Base-by-base conservation (phyloP, 2,113 vertebrate genomes). In the Tyto alba region DNA sequence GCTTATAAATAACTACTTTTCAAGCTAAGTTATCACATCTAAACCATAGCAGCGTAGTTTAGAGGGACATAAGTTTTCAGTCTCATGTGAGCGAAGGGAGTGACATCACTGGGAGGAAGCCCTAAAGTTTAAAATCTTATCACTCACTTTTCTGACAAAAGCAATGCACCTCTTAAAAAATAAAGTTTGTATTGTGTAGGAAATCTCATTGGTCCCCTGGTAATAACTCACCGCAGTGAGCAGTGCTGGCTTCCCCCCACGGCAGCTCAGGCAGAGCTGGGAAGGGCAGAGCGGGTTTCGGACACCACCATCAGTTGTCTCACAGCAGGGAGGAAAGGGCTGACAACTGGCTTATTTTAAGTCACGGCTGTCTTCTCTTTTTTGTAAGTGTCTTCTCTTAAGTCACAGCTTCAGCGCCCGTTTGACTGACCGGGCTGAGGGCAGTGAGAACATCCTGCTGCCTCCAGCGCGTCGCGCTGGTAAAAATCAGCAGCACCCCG, bases 171-270 rank as follows among this genome's bases (percentile, higher is more conserved):
- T 84, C 80, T 55, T 19, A 36, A 25, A 80, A 80, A 76, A 53
- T 2, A 13, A 27, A 32, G 8, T 10, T 48, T 6, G 60, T 26
- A 7, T 16, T 13, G 38, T 18, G 47, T 47, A 62, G 71, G 60
- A 32, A 36, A 34, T 11, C 36, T 15, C n/a, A 2, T 3, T 40
- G 34, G 68, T 75, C 52, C 59, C 62, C 17, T 26, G 43, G 47
- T 1, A 8, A 16, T 7, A 47, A 8, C 18, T 3, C 69, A 10
- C 32, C 4, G 1, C 1, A 23, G 25, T 1, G 16, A 34, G 38
- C 25, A 8, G 48, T 2, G 38, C 38, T 26, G 63, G 12, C 8
- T 41, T 10, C 18, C 53, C 57, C 34, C 62, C 12, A 4, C 10
- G 40, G 71, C 8, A 53, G 30, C 2, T 53, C 3, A 14, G 45